Evolutionary conservation across 2,888 invertebrate species (phyloP).

Genomic region (Laothoe populi): DNA sequence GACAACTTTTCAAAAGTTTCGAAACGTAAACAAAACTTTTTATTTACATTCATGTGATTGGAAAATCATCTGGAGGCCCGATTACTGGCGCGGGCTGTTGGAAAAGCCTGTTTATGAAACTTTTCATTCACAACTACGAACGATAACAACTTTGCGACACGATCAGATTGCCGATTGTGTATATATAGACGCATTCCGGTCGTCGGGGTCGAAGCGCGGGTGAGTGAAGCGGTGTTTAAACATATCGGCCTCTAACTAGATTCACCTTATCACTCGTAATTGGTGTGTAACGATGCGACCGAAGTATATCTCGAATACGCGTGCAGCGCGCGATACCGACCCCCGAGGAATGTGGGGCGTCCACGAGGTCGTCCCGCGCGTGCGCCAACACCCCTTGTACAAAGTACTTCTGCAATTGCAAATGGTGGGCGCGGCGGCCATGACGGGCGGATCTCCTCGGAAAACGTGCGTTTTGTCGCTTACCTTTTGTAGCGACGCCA

Average conservation of each 20-base stretch:
- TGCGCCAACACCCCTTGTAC: slow-evolving; percentile 3
- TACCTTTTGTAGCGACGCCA: background rate
- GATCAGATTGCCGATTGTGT: background rate
- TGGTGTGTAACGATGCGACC: background rate
- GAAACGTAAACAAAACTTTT: background rate
- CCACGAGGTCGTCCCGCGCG: background rate
- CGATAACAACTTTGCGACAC: background rate
- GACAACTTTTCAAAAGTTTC: background rate
- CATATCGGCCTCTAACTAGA: background rate
- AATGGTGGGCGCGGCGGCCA: slow-evolving; percentile 2
- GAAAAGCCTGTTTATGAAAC: background rate
- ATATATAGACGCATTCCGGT: background rate
- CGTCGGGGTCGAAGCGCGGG: background rate
- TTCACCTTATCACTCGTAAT: background rate
- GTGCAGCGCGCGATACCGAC: background rate
- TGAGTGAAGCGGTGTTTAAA: background rate
- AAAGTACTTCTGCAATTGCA: background rate
- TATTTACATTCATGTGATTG: background rate
- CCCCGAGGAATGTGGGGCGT: slow-evolving; percentile 2
- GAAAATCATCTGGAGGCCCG: background rate
- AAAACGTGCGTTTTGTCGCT: background rate
- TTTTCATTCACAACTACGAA: background rate
- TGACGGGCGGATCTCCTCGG: background rate
- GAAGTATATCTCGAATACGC: background rate
- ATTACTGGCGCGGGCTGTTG: background rate